Base-by-base conservation (phyloP, 2,113 vertebrate species). In the Ptyas mucosa region DNA sequence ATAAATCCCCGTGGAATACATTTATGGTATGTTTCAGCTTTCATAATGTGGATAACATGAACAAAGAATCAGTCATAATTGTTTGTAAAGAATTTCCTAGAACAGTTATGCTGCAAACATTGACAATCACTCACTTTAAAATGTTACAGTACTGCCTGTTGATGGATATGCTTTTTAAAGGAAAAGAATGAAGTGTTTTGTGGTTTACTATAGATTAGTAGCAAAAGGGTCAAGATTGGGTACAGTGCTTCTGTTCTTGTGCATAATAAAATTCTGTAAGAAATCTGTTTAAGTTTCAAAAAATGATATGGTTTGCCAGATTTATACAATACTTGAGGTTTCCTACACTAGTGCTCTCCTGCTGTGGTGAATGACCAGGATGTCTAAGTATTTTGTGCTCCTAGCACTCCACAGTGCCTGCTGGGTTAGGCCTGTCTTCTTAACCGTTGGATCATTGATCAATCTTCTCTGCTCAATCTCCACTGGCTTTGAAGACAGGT, bases 211-310 rank as follows among this genome's bases (percentile, higher is more conserved):
- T 87, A 92, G 92, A 93, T 95, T 96, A 93, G 91, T 85, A 94
- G 94, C 95, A 95, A 94, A 96, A 96, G 93, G 94, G 94, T 96
- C 95, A 94, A 94, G 91, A 89, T 96, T 96, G 93, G 94, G 94
- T 95, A 95, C 90, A 0, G 95, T 94, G 52, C 88, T 94, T 92
- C 94, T 94, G 57, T 94, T 93, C 96, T 94, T 95, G 93, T 96
- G 90, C 64, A 57, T 95, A 95, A 93, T 97, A 96, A 95, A 92
- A 92, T 96, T 96, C 95, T 95, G 93, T 93, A 95, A 93, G 88
- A 95, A 92, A 54, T 89, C 94, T 95, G 93, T 93, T 95, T 96
- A 90, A 55, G 55, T 94, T 87, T 90, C 96, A 95, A 15, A 94
- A 95, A 97, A 96, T 92, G 90, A 93, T 81, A 23, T 81, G 6